A percentile compares a stretch with the other conserved stretches of the same genome.
These are phyloP conservation scores for Patagioenas fasciata DNA, from an alignment of 2,113 vertebrate species.

Conservation along the genomic window DNA sequence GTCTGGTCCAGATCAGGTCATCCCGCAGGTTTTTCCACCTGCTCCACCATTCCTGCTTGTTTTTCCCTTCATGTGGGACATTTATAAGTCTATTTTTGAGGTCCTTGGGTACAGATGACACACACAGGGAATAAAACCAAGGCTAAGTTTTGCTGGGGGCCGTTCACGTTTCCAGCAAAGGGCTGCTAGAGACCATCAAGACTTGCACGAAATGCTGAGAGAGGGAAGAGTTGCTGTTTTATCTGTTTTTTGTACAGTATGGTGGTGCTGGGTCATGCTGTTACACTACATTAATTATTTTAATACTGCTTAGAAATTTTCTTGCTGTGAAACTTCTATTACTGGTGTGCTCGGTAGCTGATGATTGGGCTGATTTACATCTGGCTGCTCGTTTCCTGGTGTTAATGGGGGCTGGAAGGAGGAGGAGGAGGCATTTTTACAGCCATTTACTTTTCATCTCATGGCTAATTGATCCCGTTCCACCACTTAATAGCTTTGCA, in stretches of 20 bases:
- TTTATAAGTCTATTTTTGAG: fast-evolving
- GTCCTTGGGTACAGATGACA: background rate
- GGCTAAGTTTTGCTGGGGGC: background rate
- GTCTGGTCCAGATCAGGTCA: background rate
- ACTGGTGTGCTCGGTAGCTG: background rate
- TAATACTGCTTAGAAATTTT: background rate
- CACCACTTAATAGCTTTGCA: background rate
- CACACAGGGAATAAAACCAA: background rate
- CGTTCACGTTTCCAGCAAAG: background rate
- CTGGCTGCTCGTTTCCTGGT: slow-evolving; percentile 15
- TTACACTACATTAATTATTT: slow-evolving; percentile 24
- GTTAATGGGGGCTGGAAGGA: background rate
- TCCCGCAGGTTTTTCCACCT: background rate
- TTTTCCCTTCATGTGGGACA: background rate
- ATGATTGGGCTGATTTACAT: slow-evolving; percentile 27
- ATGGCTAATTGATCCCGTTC: slow-evolving; percentile 22
- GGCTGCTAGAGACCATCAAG: background rate
- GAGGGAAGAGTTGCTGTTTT: background rate
- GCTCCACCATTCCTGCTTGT: background rate
- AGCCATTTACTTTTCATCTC: slow-evolving; percentile 50
- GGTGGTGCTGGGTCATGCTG: background rate
- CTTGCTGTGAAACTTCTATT: slow-evolving; percentile 12
- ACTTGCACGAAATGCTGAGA: background rate
- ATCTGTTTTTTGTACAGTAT: background rate
- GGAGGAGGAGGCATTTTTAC: background rate